Base-by-base conservation (phyloP, 2,888 invertebrate genomes). In the Gnatocerus cornutus region DNA sequence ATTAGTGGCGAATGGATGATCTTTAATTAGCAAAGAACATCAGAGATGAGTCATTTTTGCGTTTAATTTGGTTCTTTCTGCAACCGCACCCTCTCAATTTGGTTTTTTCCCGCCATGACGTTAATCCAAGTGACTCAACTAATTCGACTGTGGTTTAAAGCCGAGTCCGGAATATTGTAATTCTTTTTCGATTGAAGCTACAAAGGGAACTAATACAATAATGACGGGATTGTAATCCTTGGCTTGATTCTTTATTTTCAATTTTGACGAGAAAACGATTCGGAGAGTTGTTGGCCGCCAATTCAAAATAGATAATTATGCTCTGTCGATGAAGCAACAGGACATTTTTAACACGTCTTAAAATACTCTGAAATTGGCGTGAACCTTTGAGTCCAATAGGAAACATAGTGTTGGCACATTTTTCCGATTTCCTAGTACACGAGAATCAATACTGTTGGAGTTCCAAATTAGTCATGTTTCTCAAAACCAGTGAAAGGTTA, bases 381-480 rank as follows among this genome's bases (percentile, higher is more conserved):
- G 43, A 45, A 27, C 43, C 3, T 21, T 13, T 14, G 12, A 14
- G 27, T 10, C 8, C 8, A 27, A 27, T 56, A 39, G 14, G 12
- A 13, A 27, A 45, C 43, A 27, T 13, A 55, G 33, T 12, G 30
- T 21, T 50, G 50, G 50, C 50, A 50, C 50, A 10, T 10, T 27
- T 29, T 30, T 27, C 30, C 50, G 12, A n/a, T 3, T 50, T 50
- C 46, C 16, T 7, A 3, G 14, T 46, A 46, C 16, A 46, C 13
- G 4, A 21, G 7, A 21, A 45, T 59, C 37, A 8, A 46, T 46
- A 16, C 13, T 46, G 12, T 9, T 13, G 59, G 59, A 33, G 33
- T 59, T 59, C 33, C 30, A 16, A 46, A 45, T 59, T 59, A 59
- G 45, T 59, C 59, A 59, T 30, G 9, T 41, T 59, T 59, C 37